Percentiles rank a stretch among this genome's conserved stretches.
These are phyloP conservation scores for Drosophila stalkeri DNA, from an alignment of 2,888 invertebrate genomes.

Conservation along the genomic window DNA sequence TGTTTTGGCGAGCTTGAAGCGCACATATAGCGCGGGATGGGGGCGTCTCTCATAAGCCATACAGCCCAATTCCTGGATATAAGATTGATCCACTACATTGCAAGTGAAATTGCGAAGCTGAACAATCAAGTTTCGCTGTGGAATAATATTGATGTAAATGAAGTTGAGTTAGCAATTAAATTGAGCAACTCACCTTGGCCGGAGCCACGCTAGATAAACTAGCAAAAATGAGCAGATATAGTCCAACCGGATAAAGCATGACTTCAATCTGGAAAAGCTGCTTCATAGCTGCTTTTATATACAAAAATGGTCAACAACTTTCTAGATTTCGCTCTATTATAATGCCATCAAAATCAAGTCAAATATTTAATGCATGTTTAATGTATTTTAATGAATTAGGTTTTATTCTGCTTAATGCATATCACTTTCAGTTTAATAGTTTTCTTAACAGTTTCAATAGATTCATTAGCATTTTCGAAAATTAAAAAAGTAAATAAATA, in stretches of 20 bases:
- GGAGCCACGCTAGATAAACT: neutral
- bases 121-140: slow-evolving; percentile 4
- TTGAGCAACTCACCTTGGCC: neutral
- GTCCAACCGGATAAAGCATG: slow-evolving; percentile 13
- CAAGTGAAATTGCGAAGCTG: slow-evolving; percentile 31
- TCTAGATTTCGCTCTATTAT: slow-evolving; percentile 1
- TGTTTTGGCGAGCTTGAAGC: slow-evolving; percentile 22
- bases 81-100: neutral
- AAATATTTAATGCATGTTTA: slow-evolving; percentile 44
- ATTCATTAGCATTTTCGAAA: no score
- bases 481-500: no score
- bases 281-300: slow-evolving; percentile 14
- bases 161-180: neutral
- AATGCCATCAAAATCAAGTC: neutral
- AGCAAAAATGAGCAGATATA: neutral
- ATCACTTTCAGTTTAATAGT: no score
- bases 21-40: neutral
- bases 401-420: no score
- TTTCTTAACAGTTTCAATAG: no score
- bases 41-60: neutral
- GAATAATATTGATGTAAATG: neutral
- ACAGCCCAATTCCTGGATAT: slow-evolving; percentile 18
- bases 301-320: neutral
- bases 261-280: neutral
- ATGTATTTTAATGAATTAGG: slow-evolving; percentile 13